Conservation (phyloP, 2,888 invertebrate genomes). For the Omphaloscelis lunosa region DNA sequence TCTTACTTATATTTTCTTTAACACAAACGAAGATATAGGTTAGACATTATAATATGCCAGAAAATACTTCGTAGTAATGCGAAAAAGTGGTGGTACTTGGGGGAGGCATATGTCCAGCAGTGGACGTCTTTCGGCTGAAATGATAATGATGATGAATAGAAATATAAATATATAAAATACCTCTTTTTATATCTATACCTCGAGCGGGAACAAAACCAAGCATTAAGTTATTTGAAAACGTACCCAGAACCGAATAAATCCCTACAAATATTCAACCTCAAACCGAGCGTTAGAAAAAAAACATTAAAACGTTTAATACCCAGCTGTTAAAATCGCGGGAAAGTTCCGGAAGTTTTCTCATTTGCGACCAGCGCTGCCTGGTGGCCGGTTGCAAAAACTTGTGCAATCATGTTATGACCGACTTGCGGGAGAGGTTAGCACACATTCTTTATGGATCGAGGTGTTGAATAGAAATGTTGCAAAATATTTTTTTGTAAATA, state of each 20-base stretch:
- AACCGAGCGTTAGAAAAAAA: constrained; percentile 29
- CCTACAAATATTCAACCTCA: neutral
- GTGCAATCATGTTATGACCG: constrained; percentile 65
- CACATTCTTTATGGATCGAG: constrained; percentile 51
- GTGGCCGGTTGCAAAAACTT: constrained; percentile 62
- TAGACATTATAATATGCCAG: too few species aligned
- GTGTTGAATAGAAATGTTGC: constrained; percentile 38
- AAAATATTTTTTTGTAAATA: neutral
- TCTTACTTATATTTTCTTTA: too few species aligned
- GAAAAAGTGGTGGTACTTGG: too few species aligned
- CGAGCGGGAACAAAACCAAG: neutral
- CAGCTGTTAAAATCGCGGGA: constrained; percentile 55
- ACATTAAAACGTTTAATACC: constrained; percentile 39
- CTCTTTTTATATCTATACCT: neutral
- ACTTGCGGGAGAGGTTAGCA: constrained; percentile 50
- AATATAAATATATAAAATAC: too few species aligned
- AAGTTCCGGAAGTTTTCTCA: constrained; percentile 68
- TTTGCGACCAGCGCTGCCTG: constrained; percentile 58
- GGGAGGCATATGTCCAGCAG: too few species aligned
- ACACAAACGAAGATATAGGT: too few species aligned
- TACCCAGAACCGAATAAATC: neutral
- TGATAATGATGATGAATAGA: too few species aligned
- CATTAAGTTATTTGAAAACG: neutral
- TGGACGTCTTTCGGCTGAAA: too few species aligned
- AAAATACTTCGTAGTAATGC: too few species aligned